Conservation (phyloP, 1,140 invertebrate genomes). For the Zaprionus camerounensis region DNA sequence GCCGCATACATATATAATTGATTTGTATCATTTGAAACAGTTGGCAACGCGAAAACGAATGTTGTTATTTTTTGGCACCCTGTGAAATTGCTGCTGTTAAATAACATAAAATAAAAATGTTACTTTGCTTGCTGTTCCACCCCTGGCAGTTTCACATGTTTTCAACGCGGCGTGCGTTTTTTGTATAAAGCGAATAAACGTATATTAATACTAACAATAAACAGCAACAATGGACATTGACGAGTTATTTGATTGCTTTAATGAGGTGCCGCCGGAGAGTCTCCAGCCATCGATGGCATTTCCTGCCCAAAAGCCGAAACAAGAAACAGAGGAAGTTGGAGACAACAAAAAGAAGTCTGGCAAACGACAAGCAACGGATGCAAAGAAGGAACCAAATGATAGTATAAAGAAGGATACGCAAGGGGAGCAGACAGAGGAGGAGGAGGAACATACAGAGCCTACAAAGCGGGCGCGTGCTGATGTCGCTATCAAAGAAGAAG, state of each 20-base stretch:
- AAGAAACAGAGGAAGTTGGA: constrained; percentile 2
- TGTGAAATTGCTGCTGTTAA: background rate
- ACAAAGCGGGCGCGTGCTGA: constrained; percentile 41
- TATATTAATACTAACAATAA: background rate
- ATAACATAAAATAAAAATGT: background rate
- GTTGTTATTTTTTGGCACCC: too few relatives aligned
- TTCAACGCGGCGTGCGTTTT: constrained; percentile 19
- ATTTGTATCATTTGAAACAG: too few relatives aligned
- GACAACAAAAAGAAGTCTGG: constrained; percentile 31
- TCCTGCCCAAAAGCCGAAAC: constrained; percentile 3
- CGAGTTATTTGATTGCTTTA: constrained; percentile 78
- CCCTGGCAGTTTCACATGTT: constrained; percentile 33
- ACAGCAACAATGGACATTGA: constrained; percentile 71
- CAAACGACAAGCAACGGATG: constrained; percentile 44
- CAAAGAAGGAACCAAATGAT: background rate
- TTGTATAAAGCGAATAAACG: background rate
- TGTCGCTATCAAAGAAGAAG: constrained; percentile 7
- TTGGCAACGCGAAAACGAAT: too few relatives aligned
- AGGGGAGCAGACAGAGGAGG: background rate
- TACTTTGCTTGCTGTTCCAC: background rate
- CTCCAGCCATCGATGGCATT: constrained; percentile 9
- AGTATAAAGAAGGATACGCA: background rate
- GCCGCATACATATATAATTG: too few relatives aligned
- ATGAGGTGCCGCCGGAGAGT: constrained; percentile 56
- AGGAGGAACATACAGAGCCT: background rate